phyloP scores from a whole-genome alignment of 2,113 vertebrate genomes.

The Oncorhynchus gorbuscha region DNA sequence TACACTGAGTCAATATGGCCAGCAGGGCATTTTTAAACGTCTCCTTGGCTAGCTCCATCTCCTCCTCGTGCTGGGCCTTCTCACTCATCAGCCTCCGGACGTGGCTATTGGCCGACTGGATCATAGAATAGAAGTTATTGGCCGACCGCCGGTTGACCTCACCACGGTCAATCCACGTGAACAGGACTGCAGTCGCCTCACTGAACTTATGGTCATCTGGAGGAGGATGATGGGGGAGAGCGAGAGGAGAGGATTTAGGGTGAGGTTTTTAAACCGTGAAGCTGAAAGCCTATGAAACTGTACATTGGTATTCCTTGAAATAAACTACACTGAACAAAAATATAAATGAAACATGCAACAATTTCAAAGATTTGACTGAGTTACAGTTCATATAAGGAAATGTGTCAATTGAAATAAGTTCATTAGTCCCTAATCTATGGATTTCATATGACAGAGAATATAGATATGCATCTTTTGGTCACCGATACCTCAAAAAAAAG shows the following conservation, averaged over 20 bases:
- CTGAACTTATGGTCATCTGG: slow-evolving; percentile 90
- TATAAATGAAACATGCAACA: too few relatives aligned
- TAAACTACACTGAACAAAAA: too few relatives aligned
- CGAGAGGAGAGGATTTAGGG: not conserved
- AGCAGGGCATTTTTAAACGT: slow-evolving; percentile 84
- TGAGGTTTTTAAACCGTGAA: not conserved
- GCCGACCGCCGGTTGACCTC: slow-evolving; percentile 86
- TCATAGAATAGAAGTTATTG: slow-evolving; percentile 91
- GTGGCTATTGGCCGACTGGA: slow-evolving; percentile 87
- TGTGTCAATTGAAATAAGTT: too few relatives aligned
- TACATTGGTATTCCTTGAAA: too few relatives aligned
- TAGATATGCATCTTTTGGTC: too few relatives aligned
- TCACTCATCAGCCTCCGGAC: slow-evolving; percentile 85
- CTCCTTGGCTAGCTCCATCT: slow-evolving; percentile 87
- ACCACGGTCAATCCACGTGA: slow-evolving; percentile 86
- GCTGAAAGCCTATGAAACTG: not conserved
- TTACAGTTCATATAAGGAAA: too few relatives aligned
- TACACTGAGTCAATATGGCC: slow-evolving; percentile 88
- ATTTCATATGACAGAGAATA: too few relatives aligned
- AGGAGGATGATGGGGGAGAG: not conserved
- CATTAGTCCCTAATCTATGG: too few relatives aligned
- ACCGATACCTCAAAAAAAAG: too few relatives aligned
- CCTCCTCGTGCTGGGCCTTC: slow-evolving; percentile 84
- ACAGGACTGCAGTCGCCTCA: slow-evolving; percentile 83
- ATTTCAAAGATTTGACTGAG: too few relatives aligned